Conservation (phyloP, 2,113 vertebrate genomes). For the Macaca mulatta region DNA sequence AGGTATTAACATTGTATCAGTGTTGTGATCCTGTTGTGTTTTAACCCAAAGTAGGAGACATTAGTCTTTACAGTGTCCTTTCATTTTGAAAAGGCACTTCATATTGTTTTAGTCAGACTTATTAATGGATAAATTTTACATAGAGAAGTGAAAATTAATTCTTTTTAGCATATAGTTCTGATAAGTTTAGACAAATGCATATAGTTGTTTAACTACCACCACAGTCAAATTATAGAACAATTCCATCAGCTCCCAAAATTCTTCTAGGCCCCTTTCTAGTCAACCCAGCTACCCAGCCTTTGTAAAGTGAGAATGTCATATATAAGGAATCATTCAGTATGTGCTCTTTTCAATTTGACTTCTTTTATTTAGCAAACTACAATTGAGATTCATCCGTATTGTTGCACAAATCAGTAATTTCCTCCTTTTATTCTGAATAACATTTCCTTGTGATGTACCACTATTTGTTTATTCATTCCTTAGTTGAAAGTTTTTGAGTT, state of each 20-base stretch:
- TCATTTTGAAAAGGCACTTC: neutral
- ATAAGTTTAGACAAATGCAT: neutral
- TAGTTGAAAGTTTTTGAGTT: neutral
- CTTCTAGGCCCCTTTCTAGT: neutral
- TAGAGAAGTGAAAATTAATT: neutral
- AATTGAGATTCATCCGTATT: neutral
- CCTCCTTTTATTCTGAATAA: neutral
- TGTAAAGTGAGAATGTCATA: neutral
- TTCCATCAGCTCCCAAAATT: neutral
- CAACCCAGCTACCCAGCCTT: neutral
- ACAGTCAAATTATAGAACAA: neutral
- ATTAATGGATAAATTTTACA: neutral
- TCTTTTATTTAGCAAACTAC: neutral
- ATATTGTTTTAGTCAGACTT: neutral
- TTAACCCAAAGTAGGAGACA: neutral
- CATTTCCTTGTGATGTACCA: neutral
- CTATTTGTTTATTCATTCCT: neutral
- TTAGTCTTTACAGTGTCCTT: neutral
- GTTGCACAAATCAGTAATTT: neutral
- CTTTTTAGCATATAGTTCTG: neutral
- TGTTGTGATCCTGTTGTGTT: neutral
- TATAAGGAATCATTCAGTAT: neutral
- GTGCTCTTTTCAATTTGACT: neutral
- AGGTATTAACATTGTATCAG: neutral
- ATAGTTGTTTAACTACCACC: neutral